Conservation (phyloP, 2,888 invertebrate genomes). For the Thyatira batis region DNA sequence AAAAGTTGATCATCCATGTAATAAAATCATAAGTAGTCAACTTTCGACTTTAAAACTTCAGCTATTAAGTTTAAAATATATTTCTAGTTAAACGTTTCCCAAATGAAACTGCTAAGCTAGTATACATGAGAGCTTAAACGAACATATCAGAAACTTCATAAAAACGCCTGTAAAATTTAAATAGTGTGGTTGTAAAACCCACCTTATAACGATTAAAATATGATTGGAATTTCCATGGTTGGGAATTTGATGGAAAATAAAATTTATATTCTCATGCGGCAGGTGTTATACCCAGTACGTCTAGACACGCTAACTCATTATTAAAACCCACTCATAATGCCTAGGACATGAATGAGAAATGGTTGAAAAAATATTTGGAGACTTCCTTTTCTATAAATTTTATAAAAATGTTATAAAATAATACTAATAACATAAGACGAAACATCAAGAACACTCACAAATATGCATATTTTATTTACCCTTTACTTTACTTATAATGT, state of each 20-base stretch:
- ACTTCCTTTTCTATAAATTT: neutral
- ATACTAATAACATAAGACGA: too few species aligned
- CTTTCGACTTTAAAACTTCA: neutral
- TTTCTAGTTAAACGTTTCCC: neutral
- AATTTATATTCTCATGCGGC: constrained; percentile 16
- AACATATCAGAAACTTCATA: neutral
- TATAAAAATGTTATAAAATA: too few species aligned
- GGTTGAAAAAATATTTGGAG: constrained; percentile 34
- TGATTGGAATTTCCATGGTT: constrained; percentile 4
- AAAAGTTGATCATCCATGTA: neutral
- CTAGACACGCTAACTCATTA: constrained; percentile 75
- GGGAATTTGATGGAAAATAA: constrained; percentile 14
- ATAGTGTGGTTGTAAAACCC: constrained; percentile 3
- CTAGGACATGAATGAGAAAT: constrained; percentile 31
- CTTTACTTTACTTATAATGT: too few species aligned
- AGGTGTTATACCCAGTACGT: constrained; percentile 32
- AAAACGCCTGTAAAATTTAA: neutral
- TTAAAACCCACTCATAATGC: constrained; percentile 60
- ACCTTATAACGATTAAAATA: neutral
- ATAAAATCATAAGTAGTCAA: too few species aligned
- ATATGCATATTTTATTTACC: too few species aligned
- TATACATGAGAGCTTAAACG: neutral
- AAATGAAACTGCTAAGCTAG: neutral
- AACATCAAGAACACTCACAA: too few species aligned
- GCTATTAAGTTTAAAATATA: neutral